These are phyloP conservation scores for Channa maculata DNA, from an alignment of 2,113 vertebrate species.

Conservation along the genomic window DNA sequence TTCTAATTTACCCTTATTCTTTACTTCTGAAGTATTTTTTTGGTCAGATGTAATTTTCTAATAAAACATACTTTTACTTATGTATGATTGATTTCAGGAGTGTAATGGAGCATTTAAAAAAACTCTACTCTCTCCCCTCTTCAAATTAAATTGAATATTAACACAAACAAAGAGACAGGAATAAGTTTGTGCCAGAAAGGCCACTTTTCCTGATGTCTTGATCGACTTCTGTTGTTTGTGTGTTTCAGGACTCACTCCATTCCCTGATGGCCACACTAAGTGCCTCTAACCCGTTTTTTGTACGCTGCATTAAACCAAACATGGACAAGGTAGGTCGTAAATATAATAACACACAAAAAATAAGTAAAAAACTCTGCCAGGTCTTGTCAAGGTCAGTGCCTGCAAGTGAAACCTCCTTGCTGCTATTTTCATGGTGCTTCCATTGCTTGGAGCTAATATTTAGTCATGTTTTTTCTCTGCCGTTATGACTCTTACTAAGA, in stretches of 20 bases:
- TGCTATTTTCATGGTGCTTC: conserved; percentile 59
- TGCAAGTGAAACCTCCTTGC: conserved; percentile 52
- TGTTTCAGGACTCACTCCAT: conserved; percentile 91
- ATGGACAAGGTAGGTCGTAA: conserved; percentile 87
- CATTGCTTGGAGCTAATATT: conserved; percentile 50
- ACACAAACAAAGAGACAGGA: not conserved
- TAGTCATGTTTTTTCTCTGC: conserved; percentile 35
- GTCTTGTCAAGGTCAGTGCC: conserved; percentile 62
- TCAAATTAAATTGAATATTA: not conserved
- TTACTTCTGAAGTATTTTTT: not conserved
- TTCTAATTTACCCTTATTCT: not conserved
- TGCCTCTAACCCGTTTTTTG: conserved; percentile 93
- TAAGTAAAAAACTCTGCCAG: conserved; percentile 50
- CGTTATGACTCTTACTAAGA: conserved; percentile 4
- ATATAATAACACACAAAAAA: conserved; percentile 48
- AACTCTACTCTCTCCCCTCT: not conserved
- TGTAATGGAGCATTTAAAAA: not conserved
- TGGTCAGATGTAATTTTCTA: not conserved
- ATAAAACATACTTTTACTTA: not conserved
- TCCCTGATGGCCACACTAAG: conserved; percentile 92
- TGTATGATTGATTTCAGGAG: not conserved
- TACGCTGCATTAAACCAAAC: conserved; percentile 96
- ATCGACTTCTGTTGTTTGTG: conserved; percentile 32
- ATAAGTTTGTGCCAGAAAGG: not conserved
- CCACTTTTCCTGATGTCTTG: not conserved